Conservation (phyloP, 1,140 invertebrate genomes). For the Ruditapes philippinarum region DNA sequence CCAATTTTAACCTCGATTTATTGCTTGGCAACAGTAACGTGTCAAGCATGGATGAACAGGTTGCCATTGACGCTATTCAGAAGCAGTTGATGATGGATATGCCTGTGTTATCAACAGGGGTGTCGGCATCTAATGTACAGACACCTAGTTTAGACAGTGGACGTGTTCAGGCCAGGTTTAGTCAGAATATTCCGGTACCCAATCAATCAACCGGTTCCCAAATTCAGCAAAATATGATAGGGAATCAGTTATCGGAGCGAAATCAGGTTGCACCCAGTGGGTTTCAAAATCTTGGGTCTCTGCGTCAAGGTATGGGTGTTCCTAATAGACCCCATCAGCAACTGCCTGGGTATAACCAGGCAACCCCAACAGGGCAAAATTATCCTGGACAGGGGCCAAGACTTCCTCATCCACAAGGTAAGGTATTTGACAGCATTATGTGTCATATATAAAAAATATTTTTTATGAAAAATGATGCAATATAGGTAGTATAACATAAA, state of each 20-base stretch:
- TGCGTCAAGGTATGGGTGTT: constrained; percentile 22
- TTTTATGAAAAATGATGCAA: too few relatives aligned
- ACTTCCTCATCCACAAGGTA: constrained; percentile 73
- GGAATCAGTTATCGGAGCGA: constrained; percentile 89
- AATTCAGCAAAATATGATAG: constrained; percentile 67
- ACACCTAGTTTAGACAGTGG: constrained; percentile 10
- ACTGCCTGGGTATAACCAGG: constrained; percentile 16
- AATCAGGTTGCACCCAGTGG: constrained; percentile 86
- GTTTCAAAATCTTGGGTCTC: constrained; percentile 52
- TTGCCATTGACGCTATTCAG: constrained; percentile 96
- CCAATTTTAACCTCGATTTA: constrained; percentile 73
- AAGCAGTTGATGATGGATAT: constrained; percentile 95
- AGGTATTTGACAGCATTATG: too few relatives aligned
- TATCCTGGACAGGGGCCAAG: constrained; percentile 72
- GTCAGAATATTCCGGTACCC: not conserved
- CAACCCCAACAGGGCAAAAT: constrained; percentile 21
- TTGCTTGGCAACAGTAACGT: constrained; percentile 72
- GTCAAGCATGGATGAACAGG: constrained; percentile 90
- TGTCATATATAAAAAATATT: too few relatives aligned
- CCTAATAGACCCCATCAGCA: constrained; percentile 14
- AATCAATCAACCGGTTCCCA: constrained; percentile 47
- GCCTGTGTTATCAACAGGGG: constrained; percentile 12
- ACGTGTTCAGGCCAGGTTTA: not conserved
- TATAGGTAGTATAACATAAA: too few relatives aligned
- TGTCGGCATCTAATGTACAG: constrained; percentile 24